Base-by-base conservation (phyloP, 2,797 vertebrate species). In the Numenius phaeopus region DNA sequence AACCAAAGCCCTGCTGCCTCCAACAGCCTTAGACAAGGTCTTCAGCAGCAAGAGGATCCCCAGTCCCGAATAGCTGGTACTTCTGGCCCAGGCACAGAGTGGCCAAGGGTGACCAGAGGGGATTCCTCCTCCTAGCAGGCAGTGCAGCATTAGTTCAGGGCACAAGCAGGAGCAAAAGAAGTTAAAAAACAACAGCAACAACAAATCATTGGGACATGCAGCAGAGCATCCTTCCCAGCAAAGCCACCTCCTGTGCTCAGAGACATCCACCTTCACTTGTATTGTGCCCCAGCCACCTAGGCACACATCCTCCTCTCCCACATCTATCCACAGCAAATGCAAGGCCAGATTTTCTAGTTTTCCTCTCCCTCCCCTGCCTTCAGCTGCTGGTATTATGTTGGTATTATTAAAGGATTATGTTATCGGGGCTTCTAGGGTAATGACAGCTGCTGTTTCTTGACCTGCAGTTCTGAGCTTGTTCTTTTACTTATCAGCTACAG, bases 341-440 rank as follows among this genome's bases (percentile, higher is more conserved):
- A 82, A 34, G 22, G 18, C 71, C 83, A 54, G 64, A 2, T 67
- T 89, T 77, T 55, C 54, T 0, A 8, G 39, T 9, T 20, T 7
- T 42, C 26, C 30, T 15, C 30, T 42, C 62, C 13, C 37, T 37
- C 24, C 40, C 39, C 77, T 61, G 39, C 84, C 69, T 69, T 75
- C 85, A 37, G 73, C 55, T 62, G 61, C 92, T 47, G 50, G 30
- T 50, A 29, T 90, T 71, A 85, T 61, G 49, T 16, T 37, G 71
- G 87, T 32, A 50, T 95, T 97, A 93, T 66, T 81, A 86, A 87
- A 87, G 79, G 96, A 96, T 96, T 97, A 91, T 76, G 83, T 94
- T 97, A 97, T 97, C 95, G 96, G 85, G 40, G 69, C 72, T 94
- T 44, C 86, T 44, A 22, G 75, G 82, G 54, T 84, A 96, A 91